These are phyloP conservation scores for Conus canariensis DNA, from an alignment of 2,888 invertebrate species.

Conservation along the genomic window DNA sequence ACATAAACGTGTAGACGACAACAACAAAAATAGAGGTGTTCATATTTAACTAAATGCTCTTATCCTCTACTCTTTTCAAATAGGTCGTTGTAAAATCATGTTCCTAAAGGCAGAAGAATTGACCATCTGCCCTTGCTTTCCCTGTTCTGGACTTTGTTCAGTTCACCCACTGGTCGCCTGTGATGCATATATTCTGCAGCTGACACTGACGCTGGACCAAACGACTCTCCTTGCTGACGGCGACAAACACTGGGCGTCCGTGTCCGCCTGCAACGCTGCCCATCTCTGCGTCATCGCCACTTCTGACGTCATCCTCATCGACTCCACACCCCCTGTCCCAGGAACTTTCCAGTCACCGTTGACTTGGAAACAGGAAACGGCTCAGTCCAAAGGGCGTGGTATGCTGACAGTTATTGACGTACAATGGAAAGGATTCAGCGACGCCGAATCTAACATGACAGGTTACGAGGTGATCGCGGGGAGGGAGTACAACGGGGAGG, in stretches of 20 bases:
- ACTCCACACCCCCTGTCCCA: conserved; percentile 60
- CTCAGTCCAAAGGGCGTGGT: neutral
- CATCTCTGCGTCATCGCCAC: conserved; percentile 52
- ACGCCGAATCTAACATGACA: conserved; percentile 52
- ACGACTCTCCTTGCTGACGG: conserved; percentile 44
- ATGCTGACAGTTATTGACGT: neutral
- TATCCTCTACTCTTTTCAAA: no score
- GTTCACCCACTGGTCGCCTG: no score
- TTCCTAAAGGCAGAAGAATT: no score
- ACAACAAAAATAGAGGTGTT: no score
- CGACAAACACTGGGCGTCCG: conserved; percentile 44
- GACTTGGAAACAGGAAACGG: neutral
- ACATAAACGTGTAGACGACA: no score
- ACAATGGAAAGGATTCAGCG: conserved; percentile 52
- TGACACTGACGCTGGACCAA: conserved; percentile 34
- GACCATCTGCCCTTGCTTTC: no score
- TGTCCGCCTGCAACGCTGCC: conserved; percentile 55
- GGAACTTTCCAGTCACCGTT: conserved; percentile 42
- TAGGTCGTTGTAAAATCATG: no score
- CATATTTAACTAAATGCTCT: no score
- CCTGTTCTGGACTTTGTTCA: no score
- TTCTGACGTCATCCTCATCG: conserved; percentile 53
- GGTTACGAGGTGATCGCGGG: conserved; percentile 40
- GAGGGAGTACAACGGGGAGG: conserved; percentile 27
- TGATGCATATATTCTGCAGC: neutral